These are phyloP conservation scores for Campopleginae sp. DNA, from an alignment of 2,888 invertebrate genomes.

Conservation along the genomic window DNA sequence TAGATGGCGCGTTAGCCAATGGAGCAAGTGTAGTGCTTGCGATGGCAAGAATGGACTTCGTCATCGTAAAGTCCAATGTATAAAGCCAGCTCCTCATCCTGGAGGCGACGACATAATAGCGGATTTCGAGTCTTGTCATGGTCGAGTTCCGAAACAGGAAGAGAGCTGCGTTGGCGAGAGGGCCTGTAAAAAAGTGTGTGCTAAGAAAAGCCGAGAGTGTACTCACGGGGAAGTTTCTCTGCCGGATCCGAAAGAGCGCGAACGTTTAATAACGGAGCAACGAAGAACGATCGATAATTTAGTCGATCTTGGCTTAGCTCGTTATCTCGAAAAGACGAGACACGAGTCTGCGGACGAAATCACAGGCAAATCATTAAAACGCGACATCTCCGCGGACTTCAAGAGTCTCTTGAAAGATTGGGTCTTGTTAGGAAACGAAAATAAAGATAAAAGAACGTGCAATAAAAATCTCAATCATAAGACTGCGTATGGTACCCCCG, in stretches of 20 bases:
- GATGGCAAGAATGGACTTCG: conserved; percentile 84
- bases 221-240: background rate
- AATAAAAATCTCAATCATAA: conserved; percentile 25
- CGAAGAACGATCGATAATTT: conserved; percentile 72
- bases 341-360: conserved; percentile 5
- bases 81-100: conserved; percentile 82
- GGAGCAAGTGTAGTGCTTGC: conserved; percentile 87
- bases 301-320: conserved; percentile 72
- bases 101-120: conserved; percentile 84
- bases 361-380: conserved; percentile 58
- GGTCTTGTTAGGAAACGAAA: conserved; percentile 56
- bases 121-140: conserved; percentile 75
- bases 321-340: conserved; percentile 68
- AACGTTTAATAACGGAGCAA: conserved; percentile 46
- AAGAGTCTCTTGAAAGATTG: conserved; percentile 73
- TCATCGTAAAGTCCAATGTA: conserved; percentile 85
- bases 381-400: conserved; percentile 67
- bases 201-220: conserved; percentile 67
- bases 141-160: conserved; percentile 74
- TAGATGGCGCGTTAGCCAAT: conserved; percentile 88
- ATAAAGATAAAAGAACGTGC: conserved; percentile 64
- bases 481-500: background rate
- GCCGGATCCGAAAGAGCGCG: conserved; percentile 21
- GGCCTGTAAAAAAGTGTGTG: conserved; percentile 75
- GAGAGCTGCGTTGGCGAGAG: conserved; percentile 73